Base-by-base conservation (phyloP, 2,888 invertebrate species). In the Drosophila flavopinicola region DNA sequence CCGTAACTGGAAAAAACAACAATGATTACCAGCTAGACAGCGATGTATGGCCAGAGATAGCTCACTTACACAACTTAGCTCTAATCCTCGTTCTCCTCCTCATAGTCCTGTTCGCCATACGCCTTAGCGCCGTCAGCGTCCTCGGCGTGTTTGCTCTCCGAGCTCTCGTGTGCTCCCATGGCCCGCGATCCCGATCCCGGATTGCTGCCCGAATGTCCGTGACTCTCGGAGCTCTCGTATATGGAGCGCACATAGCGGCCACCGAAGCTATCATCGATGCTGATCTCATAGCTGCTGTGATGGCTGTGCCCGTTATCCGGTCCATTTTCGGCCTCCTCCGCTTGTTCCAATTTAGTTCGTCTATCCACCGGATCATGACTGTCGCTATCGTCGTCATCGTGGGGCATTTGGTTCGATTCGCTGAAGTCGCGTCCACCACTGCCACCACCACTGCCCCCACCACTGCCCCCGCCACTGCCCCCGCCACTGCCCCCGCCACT, bases 271-370 rank as follows among this genome's bases (percentile, higher is more conserved):
- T 84, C 85, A n/a, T 84, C 82, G 24, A 82, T 85, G 42, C 82
- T 85, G 79, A 85, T 71, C 64, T 85, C 82, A 30, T 85, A 85
- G 79, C 82, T 82, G 66, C 86, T 85, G 42, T 82, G 82, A 29
- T 82, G 86, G 20, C 73, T 78, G 48, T 85, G 72, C 3, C 49
- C 70, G 3, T 35, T 42, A 0, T 24, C 29, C 1, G 33, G 20
- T 4, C 38, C 11, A 0, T 41, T 27, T 1, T 11, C 11, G 0
- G 29, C 35, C 1, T 38, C n/a, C 7, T 2, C 4, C 9, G 11
- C n/a, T 9, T 23, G 11, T 11, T 13, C 6, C 3, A 41, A 3
- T 11, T 41, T 27, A 0, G 1, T 0, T 11, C 54, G 54, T 2
- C 54, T 37, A 11, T 49, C 24, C 6, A 1, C 0, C 1, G 6